Base-by-base conservation (phyloP, 2,797 vertebrate genomes). In the Micromesistius poutassou region DNA sequence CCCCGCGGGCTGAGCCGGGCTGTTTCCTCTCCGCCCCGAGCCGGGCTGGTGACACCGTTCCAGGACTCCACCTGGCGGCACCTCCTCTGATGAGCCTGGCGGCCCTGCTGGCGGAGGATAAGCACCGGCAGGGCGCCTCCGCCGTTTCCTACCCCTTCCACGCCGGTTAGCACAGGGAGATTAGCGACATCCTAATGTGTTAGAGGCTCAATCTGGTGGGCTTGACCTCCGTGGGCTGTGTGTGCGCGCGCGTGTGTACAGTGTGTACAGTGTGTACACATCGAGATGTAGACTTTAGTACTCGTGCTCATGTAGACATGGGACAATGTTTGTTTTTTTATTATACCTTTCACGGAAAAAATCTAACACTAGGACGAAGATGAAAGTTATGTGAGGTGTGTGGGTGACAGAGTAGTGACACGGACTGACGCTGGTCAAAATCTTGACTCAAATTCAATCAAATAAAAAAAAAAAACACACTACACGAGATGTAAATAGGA, bases 61-160 rank as follows among this genome's bases (percentile, higher is more conserved):
- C 91, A 92, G 91, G 88, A 90, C 92, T 89, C 93, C 92, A 94
- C 93, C 93, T 94, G 93, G 82, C 90, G 91, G 87, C 87, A 90
- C 83, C 89, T 90, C 87, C 83, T 92, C 86, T 89, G 86, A 92
- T 90, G 89, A 87, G 88, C 81, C 81, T 36, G 72, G 87, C 79
- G 76, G 77, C 50, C 91, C 86, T 87, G 88, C 87, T 87, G 92
- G 76, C 88, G 90, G 77, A 82, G 92, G 92, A 92, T 93, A 89
- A 93, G 87, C 76, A 90, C 77, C 92, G 92, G 92, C 91, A 86
- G 89, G 91, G 78, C 3, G 38, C 87, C 85, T 83, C 87, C 86
- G 83, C 90, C 86, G 87, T 86, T 84, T 42, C 71, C 80, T 79
- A 75, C 78, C 86, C 85, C 85, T 92, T 92, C 88, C 77, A 85